Percentiles rank a stretch among this genome's conserved stretches.
Conservation (phyloP, 2,888 invertebrate species). For the Microctonus brassicae region DNA sequence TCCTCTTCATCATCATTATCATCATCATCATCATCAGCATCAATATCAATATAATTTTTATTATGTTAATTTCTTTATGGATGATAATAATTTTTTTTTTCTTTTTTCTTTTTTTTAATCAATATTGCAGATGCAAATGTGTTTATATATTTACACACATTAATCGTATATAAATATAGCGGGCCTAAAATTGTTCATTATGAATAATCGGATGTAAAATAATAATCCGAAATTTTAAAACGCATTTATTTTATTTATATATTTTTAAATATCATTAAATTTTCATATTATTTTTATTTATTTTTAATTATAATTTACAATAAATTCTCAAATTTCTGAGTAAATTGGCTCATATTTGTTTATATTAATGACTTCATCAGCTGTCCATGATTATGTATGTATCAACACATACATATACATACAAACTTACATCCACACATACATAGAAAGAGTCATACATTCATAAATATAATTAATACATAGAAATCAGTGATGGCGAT, state of each 20-base stretch:
- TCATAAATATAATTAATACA: not conserved
- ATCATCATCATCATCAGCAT: conserved; percentile 3
- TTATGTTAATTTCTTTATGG: not conserved
- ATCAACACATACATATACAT: not conserved
- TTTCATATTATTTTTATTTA: not conserved
- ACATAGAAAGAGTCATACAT: not conserved
- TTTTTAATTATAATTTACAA: not conserved
- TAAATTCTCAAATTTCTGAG: not conserved
- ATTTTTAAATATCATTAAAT: not conserved
- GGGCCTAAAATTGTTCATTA: not conserved
- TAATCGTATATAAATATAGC: not conserved
- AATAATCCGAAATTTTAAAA: not conserved
- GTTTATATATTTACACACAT: not conserved
- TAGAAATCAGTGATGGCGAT: not conserved
- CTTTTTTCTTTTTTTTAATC: not conserved
- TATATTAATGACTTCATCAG: too few species aligned
- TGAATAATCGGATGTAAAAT: not conserved
- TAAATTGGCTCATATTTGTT: not conserved
- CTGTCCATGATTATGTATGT: not conserved
- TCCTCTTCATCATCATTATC: not conserved
- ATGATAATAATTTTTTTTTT: not conserved
- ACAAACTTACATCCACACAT: not conserved
- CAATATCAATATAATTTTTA: not conserved
- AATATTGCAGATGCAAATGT: not conserved
- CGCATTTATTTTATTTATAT: not conserved